These are phyloP conservation scores for Scortum barcoo DNA, from an alignment of 2,113 vertebrate genomes.

Conservation along the genomic window DNA sequence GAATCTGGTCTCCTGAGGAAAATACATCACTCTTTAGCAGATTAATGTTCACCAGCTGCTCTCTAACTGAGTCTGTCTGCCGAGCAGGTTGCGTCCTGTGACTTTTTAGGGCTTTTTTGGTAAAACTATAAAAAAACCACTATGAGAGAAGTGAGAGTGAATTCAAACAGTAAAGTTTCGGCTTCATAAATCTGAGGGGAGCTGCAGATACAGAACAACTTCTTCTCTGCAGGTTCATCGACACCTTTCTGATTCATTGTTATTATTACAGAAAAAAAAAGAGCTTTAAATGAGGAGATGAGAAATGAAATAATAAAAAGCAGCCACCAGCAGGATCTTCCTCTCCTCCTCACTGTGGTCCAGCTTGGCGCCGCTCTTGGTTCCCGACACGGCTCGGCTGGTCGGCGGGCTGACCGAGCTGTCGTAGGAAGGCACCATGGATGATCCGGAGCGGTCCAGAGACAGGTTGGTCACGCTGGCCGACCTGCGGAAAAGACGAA, in stretches of 20 bases:
- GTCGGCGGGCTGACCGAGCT: slow-evolving; percentile 93
- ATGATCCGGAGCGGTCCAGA: slow-evolving; percentile 91
- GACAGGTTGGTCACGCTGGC: slow-evolving; percentile 95
- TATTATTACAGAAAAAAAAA: background rate
- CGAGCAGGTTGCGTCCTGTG: background rate
- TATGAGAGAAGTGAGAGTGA: background rate
- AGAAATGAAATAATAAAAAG: background rate
- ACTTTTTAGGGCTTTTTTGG: no score
- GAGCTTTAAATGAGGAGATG: background rate
- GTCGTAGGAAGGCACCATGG: slow-evolving; percentile 94
- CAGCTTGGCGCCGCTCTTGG: slow-evolving; percentile 83
- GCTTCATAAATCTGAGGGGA: background rate
- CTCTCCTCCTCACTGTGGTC: slow-evolving; percentile 95
- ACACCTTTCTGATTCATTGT: background rate
- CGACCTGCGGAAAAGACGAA: slow-evolving; percentile 83
- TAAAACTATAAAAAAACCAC: no score
- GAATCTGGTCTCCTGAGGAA: no score
- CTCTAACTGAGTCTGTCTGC: background rate
- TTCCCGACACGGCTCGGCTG: slow-evolving; percentile 82
- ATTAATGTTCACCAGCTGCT: background rate
- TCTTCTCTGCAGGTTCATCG: background rate
- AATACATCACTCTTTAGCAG: background rate
- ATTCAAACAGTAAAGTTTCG: background rate
- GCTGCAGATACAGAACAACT: background rate
- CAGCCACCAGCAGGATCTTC: slow-evolving; percentile 94